A percentile compares a stretch with the other conserved stretches of the same genome.
Conservation (phyloP, 2,797 vertebrate genomes). For the Fistularia commersonii region DNA sequence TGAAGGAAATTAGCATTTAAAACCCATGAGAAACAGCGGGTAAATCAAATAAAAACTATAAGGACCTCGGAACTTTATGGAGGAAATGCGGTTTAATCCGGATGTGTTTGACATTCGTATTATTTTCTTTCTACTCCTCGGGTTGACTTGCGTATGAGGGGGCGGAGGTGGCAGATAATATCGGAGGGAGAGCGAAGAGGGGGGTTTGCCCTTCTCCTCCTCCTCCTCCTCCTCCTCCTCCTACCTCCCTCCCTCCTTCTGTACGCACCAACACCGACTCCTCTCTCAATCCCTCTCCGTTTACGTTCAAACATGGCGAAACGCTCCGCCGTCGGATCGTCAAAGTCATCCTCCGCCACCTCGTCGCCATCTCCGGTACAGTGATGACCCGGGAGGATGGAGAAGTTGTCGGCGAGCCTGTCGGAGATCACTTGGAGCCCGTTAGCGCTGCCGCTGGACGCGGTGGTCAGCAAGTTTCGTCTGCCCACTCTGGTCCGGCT, state of each 20-base stretch:
- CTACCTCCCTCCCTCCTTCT: conserved; percentile 37
- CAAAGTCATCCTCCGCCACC: conserved; percentile 17
- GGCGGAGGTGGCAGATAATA: no score
- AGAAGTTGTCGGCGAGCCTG: conserved; percentile 88
- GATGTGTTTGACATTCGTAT: no score
- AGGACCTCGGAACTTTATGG: no score
- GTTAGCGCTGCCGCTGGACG: conserved; percentile 88
- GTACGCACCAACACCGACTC: conserved; percentile 48
- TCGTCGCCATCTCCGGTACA: conserved; percentile 48
- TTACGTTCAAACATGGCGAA: conserved; percentile 69
- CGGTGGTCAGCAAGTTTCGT: conserved; percentile 92
- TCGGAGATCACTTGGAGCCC: conserved; percentile 90
- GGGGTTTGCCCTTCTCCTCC: not conserved
- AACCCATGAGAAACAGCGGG: no score
- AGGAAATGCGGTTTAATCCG: no score
- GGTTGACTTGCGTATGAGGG: no score
- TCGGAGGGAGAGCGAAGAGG: conserved; percentile 13
- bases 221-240: not conserved
- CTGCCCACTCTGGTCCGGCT: conserved; percentile 88
- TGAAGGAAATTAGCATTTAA: no score
- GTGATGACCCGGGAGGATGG: conserved; percentile 86
- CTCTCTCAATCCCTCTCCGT: conserved; percentile 1
- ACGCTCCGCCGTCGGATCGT: conserved; percentile 44
- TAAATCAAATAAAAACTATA: no score
- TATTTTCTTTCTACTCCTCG: no score